These are phyloP conservation scores for Gibbula magus DNA, from an alignment of 2,888 invertebrate genomes.

Conservation along the genomic window DNA sequence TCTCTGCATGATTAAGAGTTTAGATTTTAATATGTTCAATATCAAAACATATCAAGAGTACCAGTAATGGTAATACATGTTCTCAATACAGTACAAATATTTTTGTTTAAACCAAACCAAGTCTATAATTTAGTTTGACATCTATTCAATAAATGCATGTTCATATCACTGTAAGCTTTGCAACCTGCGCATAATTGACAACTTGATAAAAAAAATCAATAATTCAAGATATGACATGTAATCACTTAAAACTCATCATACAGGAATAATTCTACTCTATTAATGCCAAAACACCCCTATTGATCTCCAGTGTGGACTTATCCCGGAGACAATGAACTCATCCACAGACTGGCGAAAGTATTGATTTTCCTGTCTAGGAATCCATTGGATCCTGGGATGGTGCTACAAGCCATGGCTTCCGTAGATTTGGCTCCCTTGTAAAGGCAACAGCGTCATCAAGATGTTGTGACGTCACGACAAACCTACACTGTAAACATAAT, in stretches of 20 bases:
- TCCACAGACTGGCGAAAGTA: background rate
- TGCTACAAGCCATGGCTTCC: background rate
- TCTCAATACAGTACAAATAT: too few species aligned
- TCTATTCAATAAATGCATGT: background rate
- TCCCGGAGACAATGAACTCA: background rate
- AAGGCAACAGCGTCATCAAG: background rate
- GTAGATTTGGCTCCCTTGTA: background rate
- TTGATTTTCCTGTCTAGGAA: background rate
- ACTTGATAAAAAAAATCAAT: too few species aligned
- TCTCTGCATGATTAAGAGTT: too few species aligned
- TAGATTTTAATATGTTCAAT: too few species aligned
- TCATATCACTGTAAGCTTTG: too few species aligned
- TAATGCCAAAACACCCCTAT: too few species aligned
- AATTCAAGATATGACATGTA: too few species aligned
- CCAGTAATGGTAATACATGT: background rate
- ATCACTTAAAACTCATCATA: too few species aligned
- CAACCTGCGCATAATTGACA: too few species aligned
- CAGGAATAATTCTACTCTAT: too few species aligned
- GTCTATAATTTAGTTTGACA: background rate
- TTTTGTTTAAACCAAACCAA: too few species aligned
- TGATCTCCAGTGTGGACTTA: background rate
- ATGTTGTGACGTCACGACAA: background rate
- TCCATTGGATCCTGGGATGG: background rate
- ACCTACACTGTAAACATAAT: constrained; percentile 19
- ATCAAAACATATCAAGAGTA: too few species aligned